Base-by-base conservation (phyloP, 2,113 vertebrate species). In the Percopsis transmontana region DNA sequence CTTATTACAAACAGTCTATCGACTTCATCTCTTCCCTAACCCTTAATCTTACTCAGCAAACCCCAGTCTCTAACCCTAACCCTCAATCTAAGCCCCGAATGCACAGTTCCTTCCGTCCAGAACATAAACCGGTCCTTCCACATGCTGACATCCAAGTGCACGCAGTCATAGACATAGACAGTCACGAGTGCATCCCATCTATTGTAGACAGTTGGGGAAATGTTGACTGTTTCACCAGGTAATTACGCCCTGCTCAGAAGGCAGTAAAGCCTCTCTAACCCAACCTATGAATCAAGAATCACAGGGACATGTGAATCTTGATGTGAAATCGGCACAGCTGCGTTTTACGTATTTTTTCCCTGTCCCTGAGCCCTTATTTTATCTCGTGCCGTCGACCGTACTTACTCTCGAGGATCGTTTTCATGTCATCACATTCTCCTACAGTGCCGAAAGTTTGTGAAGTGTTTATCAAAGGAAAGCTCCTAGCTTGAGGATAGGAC, bases 131-230 rank as follows among this genome's bases (percentile, higher is more conserved):
- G 20, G 3, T 20, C 60, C 42, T 58, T 33, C 21, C 0, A 64
- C 40, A 20, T 40, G 58, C 40, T 54, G 16, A 16, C 15, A 10
- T 11, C 20, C n/a, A 33, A 50, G 27, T 23, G 50, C 15, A 72
- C 19, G 57, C 52, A 18, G 61, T 12, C 42, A 15, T 12, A 6
- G 16, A 12, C 42, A n/a, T 42, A 48, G 40, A 48, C n/a, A n/a
- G n/a, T n/a, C n/a, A n/a, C n/a, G 41, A 50, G 40, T 45, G 65
- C 33, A 16, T 24, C 52, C 40, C 42, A 18, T 58, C 41, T 76
- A 79, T 76, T 8, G 12, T 15, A 69, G 76, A 74, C 70, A 67
- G 85, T 81, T 89, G 80, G 86, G 88, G 84, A 88, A 88, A 77
- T 62, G 73, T 80, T 80, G 75, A 85, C 72, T 77, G 66, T 68